Conservation (phyloP, 2,888 invertebrate genomes). For the Drosophila flavopinicola region DNA sequence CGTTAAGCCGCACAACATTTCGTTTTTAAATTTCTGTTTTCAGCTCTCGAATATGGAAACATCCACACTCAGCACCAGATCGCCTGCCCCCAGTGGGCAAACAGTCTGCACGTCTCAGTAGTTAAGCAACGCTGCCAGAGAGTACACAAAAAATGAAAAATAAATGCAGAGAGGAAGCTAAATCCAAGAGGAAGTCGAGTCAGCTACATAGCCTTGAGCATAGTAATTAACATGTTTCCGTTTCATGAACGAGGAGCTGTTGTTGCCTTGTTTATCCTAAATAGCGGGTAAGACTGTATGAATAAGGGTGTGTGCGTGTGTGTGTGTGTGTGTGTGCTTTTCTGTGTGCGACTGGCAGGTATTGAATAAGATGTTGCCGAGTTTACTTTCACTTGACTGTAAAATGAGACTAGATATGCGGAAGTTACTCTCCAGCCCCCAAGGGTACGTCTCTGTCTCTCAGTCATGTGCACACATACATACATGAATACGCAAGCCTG, state of each 20-base stretch:
- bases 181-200: slow-evolving; percentile 61
- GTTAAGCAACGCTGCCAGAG: slow-evolving; percentile 22
- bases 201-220: slow-evolving; percentile 79
- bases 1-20: slow-evolving; percentile 44
- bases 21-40: slow-evolving; percentile 24
- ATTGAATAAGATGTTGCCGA: slow-evolving; percentile 47
- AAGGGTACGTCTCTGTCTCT: slow-evolving; percentile 31
- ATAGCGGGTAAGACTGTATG: slow-evolving; percentile 42
- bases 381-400: slow-evolving; percentile 68
- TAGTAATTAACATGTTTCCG: slow-evolving; percentile 83
- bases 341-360: slow-evolving; percentile 37
- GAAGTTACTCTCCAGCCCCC: slow-evolving; percentile 56
- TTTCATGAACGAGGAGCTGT: slow-evolving; percentile 60
- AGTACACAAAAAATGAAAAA: slow-evolving; percentile 31
- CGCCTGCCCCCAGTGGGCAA: slow-evolving; percentile 4
- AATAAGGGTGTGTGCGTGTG: slow-evolving; percentile 17
- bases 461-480: slow-evolving; percentile 4
- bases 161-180: slow-evolving; percentile 17
- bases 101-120: slow-evolving; percentile 38
- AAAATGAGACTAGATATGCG: slow-evolving; percentile 67
- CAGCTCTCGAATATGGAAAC: slow-evolving; percentile 26
- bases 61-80: neutral
- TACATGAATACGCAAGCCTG: slow-evolving; percentile 1
- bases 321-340: slow-evolving; percentile 9
- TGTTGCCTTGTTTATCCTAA: slow-evolving; percentile 43